A percentile compares a stretch with the other conserved stretches of the same genome.
These are phyloP conservation scores for Pantherophis vulpinus DNA, from an alignment of 2,797 vertebrate genomes.

Conservation along the genomic window DNA sequence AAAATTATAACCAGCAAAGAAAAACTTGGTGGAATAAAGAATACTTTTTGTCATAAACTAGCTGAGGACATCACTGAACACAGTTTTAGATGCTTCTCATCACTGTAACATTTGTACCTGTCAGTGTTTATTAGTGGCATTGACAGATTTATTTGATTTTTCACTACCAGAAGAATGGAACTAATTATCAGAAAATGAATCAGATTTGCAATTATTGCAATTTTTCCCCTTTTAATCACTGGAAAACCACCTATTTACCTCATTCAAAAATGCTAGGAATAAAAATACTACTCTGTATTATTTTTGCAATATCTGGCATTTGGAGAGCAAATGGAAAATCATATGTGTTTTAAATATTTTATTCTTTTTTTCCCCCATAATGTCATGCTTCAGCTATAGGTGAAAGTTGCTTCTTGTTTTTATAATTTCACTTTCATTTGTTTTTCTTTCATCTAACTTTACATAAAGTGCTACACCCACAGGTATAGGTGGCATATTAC, in stretches of 20 bases:
- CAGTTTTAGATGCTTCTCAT: background rate
- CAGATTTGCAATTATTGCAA: background rate
- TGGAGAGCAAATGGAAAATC: background rate
- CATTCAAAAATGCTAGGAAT: background rate
- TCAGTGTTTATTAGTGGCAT: constrained; percentile 29
- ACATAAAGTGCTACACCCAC: background rate
- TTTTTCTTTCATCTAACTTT: background rate
- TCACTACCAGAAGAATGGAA: background rate
- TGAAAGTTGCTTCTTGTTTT: background rate
- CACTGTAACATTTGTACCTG: constrained; percentile 8
- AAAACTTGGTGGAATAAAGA: constrained; percentile 38
- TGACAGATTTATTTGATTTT: constrained; percentile 9
- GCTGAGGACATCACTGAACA: background rate
- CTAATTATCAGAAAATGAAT: constrained; percentile 1
- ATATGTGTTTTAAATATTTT: background rate
- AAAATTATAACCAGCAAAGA: constrained; percentile 13
- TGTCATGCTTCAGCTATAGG: too few relatives aligned
- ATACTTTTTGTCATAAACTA: constrained; percentile 14
- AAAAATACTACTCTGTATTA: background rate
- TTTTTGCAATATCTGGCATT: background rate
- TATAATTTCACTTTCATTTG: background rate
- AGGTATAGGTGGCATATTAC: background rate
- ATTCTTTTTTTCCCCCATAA: background rate
- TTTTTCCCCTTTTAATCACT: background rate
- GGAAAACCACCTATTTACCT: accelerated